Percentiles rank a stretch among this genome's conserved stretches.
Evolutionary conservation across 2,113 vertebrate genomes (phyloP).

Genomic region (Pyrgilauda ruficollis): DNA sequence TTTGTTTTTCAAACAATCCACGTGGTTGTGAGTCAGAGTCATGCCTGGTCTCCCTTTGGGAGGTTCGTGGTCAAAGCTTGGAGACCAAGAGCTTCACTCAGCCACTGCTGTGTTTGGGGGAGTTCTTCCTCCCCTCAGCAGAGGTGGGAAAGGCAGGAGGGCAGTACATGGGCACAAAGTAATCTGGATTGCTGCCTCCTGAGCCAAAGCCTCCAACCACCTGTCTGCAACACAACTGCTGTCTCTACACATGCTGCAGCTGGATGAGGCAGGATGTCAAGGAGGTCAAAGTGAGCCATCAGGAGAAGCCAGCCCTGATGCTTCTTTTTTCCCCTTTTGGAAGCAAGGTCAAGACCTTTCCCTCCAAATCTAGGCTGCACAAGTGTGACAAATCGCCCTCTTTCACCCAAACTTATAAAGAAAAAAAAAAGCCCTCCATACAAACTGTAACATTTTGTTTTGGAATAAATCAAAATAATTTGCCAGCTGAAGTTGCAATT

Average conservation of each 20-base stretch:
- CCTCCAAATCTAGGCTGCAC: background rate
- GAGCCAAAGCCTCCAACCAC: background rate
- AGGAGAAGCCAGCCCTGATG: background rate
- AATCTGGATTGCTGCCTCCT: background rate
- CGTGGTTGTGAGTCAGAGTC: background rate
- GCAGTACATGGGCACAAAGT: background rate
- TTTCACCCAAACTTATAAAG: background rate
- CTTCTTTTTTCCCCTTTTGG: background rate
- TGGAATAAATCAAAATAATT: background rate
- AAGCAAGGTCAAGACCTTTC: background rate
- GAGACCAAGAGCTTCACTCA: background rate
- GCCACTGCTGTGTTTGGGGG: background rate
- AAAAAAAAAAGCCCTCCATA: background rate
- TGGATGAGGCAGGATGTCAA: background rate
- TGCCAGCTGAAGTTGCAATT: background rate
- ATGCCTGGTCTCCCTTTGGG: background rate
- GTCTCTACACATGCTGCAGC: background rate
- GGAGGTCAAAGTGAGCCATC: background rate
- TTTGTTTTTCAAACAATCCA: background rate
- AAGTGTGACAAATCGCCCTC: background rate
- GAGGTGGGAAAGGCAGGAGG: background rate
- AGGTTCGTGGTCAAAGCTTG: background rate
- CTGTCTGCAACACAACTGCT: accelerated
- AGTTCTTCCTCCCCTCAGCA: background rate
- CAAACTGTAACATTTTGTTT: background rate